Percentiles rank a stretch among this genome's conserved stretches.
phyloP scores from a whole-genome alignment of 2,888 invertebrate genomes.

The Mantis religiosa region DNA sequence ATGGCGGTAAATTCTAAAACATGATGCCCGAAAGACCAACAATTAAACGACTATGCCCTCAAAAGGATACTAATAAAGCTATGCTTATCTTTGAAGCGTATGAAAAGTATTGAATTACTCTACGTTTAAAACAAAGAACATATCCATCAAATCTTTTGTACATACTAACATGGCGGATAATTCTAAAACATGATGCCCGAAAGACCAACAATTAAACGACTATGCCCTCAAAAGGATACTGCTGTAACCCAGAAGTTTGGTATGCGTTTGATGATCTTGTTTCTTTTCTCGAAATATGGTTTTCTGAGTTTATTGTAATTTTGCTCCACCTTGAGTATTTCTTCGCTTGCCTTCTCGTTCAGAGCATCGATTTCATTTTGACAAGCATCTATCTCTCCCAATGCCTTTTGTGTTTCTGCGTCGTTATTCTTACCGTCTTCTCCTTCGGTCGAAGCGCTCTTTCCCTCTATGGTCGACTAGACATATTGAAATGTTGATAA shows the following conservation, averaged over 20 bases:
- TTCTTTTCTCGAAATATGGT: constrained; percentile 72
- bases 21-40: too few relatives aligned
- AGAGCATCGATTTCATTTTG: constrained; percentile 78
- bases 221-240: constrained; percentile 18
- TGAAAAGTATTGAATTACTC: too few relatives aligned
- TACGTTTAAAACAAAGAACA: neutral
- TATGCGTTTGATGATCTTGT: constrained; percentile 70
- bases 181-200: constrained; percentile 16
- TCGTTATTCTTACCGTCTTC: constrained; percentile 46
- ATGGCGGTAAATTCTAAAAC: too few relatives aligned
- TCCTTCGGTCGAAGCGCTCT: constrained; percentile 19
- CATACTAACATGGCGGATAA: constrained; percentile 26
- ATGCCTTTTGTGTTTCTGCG: constrained; percentile 56
- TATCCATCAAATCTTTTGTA: neutral
- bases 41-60: too few relatives aligned
- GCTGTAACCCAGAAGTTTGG: constrained; percentile 82
- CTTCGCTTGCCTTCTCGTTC: constrained; percentile 79
- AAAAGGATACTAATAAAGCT: too few relatives aligned
- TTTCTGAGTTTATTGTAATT: constrained; percentile 76
- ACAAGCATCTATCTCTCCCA: constrained; percentile 75
- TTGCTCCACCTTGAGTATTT: constrained; percentile 77
- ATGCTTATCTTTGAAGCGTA: too few relatives aligned
- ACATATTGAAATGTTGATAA: constrained; percentile 6
- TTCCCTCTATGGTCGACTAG: constrained; percentile 36
- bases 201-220: neutral